Conservation (phyloP, 2,888 invertebrate species). For the Rhimphoctona megacephalus region DNA sequence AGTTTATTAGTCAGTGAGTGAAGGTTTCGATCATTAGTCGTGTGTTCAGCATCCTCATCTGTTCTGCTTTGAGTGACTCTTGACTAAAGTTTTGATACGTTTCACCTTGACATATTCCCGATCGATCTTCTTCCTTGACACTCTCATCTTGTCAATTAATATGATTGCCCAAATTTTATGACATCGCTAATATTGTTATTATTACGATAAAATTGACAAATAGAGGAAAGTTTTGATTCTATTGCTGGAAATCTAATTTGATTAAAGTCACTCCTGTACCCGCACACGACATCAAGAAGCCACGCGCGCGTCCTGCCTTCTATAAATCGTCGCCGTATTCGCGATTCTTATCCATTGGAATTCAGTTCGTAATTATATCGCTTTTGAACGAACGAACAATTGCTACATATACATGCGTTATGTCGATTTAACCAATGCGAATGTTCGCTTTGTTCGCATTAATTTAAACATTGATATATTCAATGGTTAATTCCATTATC, state of each 20-base stretch:
- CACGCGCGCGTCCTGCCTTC: constrained; percentile 1
- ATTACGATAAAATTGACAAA: background rate
- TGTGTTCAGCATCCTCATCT: background rate
- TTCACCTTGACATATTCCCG: background rate
- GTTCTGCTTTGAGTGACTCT: background rate
- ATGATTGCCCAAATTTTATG: background rate
- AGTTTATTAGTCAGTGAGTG: background rate
- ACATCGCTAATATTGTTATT: background rate
- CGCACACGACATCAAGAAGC: background rate
- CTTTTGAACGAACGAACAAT: background rate
- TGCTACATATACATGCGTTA: background rate
- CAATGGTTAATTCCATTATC: background rate
- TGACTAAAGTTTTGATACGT: background rate
- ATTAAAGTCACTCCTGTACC: background rate
- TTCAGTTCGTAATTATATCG: background rate
- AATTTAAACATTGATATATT: background rate
- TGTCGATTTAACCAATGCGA: background rate
- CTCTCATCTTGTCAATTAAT: background rate
- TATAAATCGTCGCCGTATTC: background rate
- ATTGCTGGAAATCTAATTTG: background rate
- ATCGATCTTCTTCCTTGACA: background rate
- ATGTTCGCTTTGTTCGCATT: background rate
- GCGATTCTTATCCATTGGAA: background rate
- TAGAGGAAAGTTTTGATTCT: background rate
- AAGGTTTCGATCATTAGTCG: background rate